These are phyloP conservation scores for Ornithorhynchus anatinus DNA, from an alignment of 2,113 vertebrate species.

Conservation along the genomic window DNA sequence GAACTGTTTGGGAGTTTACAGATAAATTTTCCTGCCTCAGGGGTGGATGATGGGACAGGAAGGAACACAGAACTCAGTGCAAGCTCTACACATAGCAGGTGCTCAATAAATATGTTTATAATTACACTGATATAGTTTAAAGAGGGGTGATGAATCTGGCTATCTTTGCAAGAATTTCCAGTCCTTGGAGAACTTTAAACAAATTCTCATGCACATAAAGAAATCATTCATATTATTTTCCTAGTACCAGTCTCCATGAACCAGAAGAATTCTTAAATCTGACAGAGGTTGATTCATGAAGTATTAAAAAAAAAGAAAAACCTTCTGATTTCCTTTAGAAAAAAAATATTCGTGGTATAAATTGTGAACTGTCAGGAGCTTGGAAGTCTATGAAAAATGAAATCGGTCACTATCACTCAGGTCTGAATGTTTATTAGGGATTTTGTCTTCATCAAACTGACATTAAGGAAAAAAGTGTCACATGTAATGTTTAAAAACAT, in stretches of 20 bases:
- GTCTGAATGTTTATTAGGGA: neutral
- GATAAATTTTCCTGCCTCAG: no score
- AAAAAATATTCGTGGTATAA: neutral
- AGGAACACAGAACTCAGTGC: no score
- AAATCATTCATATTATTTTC: neutral
- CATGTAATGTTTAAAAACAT: slow-evolving; percentile 1
- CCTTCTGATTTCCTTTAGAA: neutral
- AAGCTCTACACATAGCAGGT: no score
- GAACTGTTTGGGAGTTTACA: no score
- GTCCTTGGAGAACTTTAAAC: neutral
- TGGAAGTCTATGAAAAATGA: neutral
- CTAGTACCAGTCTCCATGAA: neutral
- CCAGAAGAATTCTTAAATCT: neutral
- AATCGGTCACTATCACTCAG: neutral
- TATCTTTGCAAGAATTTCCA: neutral
- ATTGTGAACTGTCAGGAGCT: neutral
- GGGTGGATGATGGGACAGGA: no score
- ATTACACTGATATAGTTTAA: no score
- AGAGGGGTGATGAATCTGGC: neutral
- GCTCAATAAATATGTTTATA: no score
- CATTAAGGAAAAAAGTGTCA: slow-evolving; percentile 11
- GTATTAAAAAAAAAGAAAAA: neutral
- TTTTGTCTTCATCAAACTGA: slow-evolving; percentile 9
- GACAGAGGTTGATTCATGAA: neutral
- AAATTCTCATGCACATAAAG: neutral